Conservation (phyloP, 2,113 vertebrate genomes). For the Myrmecobius fasciatus region DNA sequence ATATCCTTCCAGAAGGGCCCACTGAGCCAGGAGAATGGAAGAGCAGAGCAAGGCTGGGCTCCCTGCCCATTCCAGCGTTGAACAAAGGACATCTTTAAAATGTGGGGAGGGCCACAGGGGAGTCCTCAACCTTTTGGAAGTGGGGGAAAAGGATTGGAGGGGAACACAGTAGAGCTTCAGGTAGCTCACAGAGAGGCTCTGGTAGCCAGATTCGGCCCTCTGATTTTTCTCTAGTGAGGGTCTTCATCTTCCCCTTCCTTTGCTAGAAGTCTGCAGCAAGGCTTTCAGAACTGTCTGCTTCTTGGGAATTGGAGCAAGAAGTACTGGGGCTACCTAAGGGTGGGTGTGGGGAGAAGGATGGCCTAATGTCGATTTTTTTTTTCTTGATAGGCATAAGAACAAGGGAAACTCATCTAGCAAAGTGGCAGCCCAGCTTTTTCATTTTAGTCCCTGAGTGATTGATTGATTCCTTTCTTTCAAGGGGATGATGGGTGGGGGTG, state of each 20-base stretch:
- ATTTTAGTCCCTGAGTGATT: slow-evolving; percentile 61
- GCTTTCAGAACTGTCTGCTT: slow-evolving; percentile 48
- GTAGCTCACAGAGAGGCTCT: background rate
- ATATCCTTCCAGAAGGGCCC: slow-evolving; percentile 69
- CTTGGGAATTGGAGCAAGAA: background rate
- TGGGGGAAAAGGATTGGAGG: slow-evolving; percentile 22
- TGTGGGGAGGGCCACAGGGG: slow-evolving; percentile 25
- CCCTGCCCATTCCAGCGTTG: slow-evolving; percentile 50
- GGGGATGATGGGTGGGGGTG: slow-evolving; percentile 63
- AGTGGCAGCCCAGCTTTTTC: slow-evolving; percentile 53
- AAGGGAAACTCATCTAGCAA: background rate
- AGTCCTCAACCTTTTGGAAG: slow-evolving; percentile 24
- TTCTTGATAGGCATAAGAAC: slow-evolving; percentile 32
- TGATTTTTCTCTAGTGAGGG: slow-evolving; percentile 55
- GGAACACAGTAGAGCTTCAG: slow-evolving; percentile 49
- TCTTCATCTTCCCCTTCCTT: slow-evolving; percentile 54
- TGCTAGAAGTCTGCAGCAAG: slow-evolving; percentile 35
- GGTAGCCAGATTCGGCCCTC: background rate
- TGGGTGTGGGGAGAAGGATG: slow-evolving; percentile 14
- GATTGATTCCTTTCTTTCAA: slow-evolving; percentile 76
- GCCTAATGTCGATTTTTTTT: slow-evolving; percentile 29
- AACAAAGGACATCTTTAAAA: slow-evolving; percentile 68
- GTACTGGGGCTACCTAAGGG: background rate
- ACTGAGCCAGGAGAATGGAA: slow-evolving; percentile 78
- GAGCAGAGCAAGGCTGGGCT: slow-evolving; percentile 28